Evolutionary conservation across 2,113 vertebrate genomes (phyloP), one percentile per base, ranked within the genome.

Genomic region (Pelobates fuscus): DNA sequence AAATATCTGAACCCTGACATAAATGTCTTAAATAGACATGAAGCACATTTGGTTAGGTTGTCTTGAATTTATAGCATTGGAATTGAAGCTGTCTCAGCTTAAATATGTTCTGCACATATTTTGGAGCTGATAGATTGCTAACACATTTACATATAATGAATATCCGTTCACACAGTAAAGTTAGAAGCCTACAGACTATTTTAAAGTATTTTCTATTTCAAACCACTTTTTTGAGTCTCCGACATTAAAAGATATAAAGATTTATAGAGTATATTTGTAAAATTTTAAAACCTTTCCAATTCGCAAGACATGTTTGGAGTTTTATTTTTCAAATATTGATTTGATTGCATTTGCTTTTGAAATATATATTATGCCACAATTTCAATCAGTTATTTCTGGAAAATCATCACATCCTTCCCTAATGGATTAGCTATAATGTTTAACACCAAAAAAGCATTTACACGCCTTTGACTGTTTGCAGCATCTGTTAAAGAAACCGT

Each of bases 21-120:
- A 62, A 71, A 71, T 71, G 69, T 71, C 58, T 71, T 62, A 62
- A 71, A 71, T 71, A 71, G 58, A 71, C 54, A 71, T 21, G 58
- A 46, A 26, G 58, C 69, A 71, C 41, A 71, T 71, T 71, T 62
- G 58, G 58, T 62, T 71, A 61, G 60, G 43, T 46, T 30, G 58
- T 26, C 60, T 43, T 49, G 58, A 62, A 71, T 71, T 71, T 62
- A 71, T 49, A 71, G 41, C 41, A 61, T 29, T 30, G 41, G 37
- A 71, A 62, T 61, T 71, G 69, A 43, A 29, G 41, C 58, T 71
- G 57, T 71, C 58, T 43, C 15, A 49, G 46, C 43, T 71, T 71
- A 59, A 71, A 71, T 71, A 61, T 71, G 41, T 32, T 71, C 44
- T 71, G 58, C 69, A 61, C 58, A 71, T 71, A 60, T 62, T 61